Evolutionary conservation across 2,113 vertebrate species (phyloP).

Genomic region (Pipa parva): DNA sequence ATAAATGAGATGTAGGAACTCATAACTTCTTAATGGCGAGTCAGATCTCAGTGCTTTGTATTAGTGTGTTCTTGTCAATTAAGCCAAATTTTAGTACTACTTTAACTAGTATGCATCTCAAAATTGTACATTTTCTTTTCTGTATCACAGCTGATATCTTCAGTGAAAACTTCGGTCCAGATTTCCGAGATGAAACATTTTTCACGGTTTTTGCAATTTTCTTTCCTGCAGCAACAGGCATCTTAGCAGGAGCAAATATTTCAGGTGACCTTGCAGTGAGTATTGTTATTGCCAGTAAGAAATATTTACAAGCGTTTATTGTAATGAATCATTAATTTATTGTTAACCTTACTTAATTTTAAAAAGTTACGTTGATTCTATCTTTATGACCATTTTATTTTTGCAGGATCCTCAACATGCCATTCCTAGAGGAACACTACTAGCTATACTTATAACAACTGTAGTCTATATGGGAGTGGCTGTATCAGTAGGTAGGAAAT

Average conservation of each 20-base stretch:
- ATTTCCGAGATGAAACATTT: constrained; percentile 80
- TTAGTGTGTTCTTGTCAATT: too few relatives aligned
- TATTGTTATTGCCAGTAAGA: constrained; percentile 35
- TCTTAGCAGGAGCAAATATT: constrained; percentile 96
- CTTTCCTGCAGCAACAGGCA: constrained; percentile 96
- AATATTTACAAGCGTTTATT: background rate
- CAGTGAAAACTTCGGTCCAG: constrained; percentile 90
- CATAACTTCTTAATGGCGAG: too few relatives aligned
- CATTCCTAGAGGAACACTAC: constrained; percentile 90
- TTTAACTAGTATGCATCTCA: too few relatives aligned
- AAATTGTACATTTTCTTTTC: too few relatives aligned
- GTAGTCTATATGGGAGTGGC: constrained; percentile 89
- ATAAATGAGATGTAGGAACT: too few relatives aligned
- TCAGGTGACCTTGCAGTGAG: constrained; percentile 96
- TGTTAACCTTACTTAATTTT: background rate
- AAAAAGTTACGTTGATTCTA: too few relatives aligned
- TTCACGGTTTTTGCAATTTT: constrained; percentile 96
- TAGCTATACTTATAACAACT: constrained; percentile 93
- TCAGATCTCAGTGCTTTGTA: too few relatives aligned
- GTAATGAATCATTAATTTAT: too few relatives aligned
- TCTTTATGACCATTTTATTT: constrained; percentile 18
- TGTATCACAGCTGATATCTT: constrained; percentile 74
- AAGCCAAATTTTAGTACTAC: too few relatives aligned
- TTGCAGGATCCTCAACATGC: constrained; percentile 92
- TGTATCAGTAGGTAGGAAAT: constrained; percentile 82